Conservation (phyloP, 2,797 vertebrate species). For the Myotis planiceps region DNA sequence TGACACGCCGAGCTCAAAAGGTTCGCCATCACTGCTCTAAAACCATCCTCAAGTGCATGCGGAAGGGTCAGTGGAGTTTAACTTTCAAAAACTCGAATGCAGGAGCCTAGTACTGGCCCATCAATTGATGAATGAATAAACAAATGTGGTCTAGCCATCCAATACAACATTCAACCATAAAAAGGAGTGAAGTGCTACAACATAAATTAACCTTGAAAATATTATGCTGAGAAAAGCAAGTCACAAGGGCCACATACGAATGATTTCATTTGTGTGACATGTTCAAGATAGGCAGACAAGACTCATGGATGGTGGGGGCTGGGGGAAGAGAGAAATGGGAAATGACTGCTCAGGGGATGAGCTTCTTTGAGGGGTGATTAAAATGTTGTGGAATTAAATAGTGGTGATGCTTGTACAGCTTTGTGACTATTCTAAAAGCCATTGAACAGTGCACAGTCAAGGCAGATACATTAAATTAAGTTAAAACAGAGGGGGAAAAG, state of each 20-base stretch:
- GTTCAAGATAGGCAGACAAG: background rate
- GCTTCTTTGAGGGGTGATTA: background rate
- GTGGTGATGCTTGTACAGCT: background rate
- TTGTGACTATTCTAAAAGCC: background rate
- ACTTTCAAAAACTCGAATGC: background rate
- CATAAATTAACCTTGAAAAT: background rate
- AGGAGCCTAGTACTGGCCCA: background rate
- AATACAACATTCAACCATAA: background rate
- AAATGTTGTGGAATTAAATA: background rate
- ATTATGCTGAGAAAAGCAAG: background rate
- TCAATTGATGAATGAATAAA: background rate
- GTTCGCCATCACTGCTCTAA: too few relatives aligned
- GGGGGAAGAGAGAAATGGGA: background rate
- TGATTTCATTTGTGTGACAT: background rate
- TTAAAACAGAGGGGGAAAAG: background rate
- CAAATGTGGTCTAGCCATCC: background rate
- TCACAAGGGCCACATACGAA: background rate
- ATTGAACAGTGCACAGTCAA: background rate
- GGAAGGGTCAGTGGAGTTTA: too few relatives aligned
- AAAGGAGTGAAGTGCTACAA: background rate
- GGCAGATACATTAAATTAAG: background rate
- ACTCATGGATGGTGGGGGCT: background rate
- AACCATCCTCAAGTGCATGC: too few relatives aligned
- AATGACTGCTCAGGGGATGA: background rate
- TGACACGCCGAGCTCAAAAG: too few relatives aligned